These are phyloP conservation scores for Parelbella ahira DNA, from an alignment of 2,888 invertebrate species.

Conservation along the genomic window DNA sequence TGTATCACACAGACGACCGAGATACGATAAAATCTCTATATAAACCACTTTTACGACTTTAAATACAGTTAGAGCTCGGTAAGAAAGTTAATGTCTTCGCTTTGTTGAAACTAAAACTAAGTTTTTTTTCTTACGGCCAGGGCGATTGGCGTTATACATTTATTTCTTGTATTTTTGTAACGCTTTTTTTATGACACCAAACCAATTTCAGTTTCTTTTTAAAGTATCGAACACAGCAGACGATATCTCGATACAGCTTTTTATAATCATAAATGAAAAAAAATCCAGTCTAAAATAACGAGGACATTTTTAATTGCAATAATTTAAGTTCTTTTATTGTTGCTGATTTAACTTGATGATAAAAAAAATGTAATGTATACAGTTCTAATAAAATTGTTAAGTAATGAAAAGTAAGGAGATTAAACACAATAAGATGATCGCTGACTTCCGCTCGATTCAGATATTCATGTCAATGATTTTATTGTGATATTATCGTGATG, in stretches of 20 bases:
- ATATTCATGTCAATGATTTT: conserved; percentile 24
- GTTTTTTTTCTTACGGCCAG: conserved; percentile 9
- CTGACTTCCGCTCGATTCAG: conserved; percentile 23
- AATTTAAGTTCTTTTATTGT: conserved; percentile 1
- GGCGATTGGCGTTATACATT: conserved; percentile 17
- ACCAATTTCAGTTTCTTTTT: conserved; percentile 23
- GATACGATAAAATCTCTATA: conserved; percentile 42
- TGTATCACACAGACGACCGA: conserved; percentile 40
- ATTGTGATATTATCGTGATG: conserved; percentile 31
- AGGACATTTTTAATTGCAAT: conserved; percentile 18
- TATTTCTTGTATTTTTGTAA: conserved; percentile 20
- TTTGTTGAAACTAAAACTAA: conserved; percentile 27
- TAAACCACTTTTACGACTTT: conserved; percentile 47
- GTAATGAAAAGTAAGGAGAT: conserved; percentile 18
- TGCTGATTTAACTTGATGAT: not conserved
- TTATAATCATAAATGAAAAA: conserved; percentile 3
- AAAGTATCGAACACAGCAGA: conserved; percentile 14
- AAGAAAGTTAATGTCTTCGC: conserved; percentile 41
- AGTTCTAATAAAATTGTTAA: conserved; percentile 14
- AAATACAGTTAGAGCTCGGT: conserved; percentile 45
- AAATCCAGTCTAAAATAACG: conserved; percentile 6
- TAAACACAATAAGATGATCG: conserved; percentile 21
- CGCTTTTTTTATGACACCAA: conserved; percentile 11
- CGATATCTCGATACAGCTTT: conserved; percentile 2
- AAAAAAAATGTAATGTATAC: conserved; percentile 2